Evolutionary conservation across 2,888 invertebrate genomes (phyloP).

Genomic region (Calliopum simillimum): DNA sequence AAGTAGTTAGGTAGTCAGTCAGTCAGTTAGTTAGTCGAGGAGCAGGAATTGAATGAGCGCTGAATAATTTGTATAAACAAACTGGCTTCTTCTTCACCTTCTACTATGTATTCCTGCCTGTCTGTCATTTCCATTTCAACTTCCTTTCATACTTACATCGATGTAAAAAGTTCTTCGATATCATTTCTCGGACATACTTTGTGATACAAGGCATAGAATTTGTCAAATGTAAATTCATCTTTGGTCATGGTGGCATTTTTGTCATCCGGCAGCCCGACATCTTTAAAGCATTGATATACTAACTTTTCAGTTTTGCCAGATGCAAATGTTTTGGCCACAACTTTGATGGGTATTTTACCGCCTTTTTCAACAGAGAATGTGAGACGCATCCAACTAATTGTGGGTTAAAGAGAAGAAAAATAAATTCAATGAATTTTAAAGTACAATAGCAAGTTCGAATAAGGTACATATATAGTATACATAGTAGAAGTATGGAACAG

Average conservation of each 20-base stretch:
- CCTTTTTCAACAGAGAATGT: slow-evolving; percentile 93
- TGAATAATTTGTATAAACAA: too few relatives aligned
- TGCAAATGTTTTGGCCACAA: slow-evolving; percentile 96
- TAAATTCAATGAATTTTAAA: too few relatives aligned
- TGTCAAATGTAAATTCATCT: slow-evolving; percentile 96
- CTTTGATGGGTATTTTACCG: slow-evolving; percentile 96
- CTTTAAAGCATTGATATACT: slow-evolving; percentile 95
- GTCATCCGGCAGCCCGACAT: slow-evolving; percentile 92
- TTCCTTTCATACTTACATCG: slow-evolving; percentile 80
- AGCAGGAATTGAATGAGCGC: too few relatives aligned
- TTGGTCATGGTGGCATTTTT: slow-evolving; percentile 97
- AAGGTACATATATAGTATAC: too few relatives aligned
- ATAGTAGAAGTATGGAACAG: too few relatives aligned
- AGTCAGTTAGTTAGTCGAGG: too few relatives aligned
- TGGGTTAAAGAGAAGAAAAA: slow-evolving; percentile 15
- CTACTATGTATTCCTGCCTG: too few relatives aligned
- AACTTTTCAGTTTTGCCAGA: slow-evolving; percentile 99
- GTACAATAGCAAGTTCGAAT: too few relatives aligned
- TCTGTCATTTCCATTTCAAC: too few relatives aligned
- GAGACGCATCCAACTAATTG: slow-evolving; percentile 95
- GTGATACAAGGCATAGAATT: slow-evolving; percentile 97
- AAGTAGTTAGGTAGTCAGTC: too few relatives aligned
- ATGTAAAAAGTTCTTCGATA: slow-evolving; percentile 96
- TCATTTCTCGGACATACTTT: slow-evolving; percentile 99
- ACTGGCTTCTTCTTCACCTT: too few relatives aligned